Conservation (phyloP, 2,888 invertebrate species). For the Drosophila colorata region DNA sequence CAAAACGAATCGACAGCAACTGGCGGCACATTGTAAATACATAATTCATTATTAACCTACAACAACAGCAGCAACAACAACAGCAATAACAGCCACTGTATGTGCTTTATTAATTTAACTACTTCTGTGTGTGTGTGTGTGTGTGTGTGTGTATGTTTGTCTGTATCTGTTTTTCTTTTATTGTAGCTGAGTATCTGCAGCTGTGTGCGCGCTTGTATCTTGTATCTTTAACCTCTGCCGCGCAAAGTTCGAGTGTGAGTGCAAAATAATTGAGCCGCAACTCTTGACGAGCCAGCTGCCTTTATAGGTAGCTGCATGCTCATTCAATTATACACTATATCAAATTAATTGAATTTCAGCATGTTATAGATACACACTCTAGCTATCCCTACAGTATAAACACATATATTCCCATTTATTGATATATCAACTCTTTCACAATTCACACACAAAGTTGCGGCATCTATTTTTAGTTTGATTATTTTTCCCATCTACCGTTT, state of each 20-base stretch:
- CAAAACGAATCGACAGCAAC: constrained; percentile 30
- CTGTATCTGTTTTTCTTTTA: neutral
- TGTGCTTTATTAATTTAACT: constrained; percentile 58
- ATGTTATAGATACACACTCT: constrained; percentile 13
- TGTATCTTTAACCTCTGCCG: constrained; percentile 70
- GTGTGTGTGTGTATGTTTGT: constrained; percentile 5
- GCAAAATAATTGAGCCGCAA: constrained; percentile 76
- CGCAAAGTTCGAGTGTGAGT: constrained; percentile 75
- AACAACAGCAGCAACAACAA: constrained; percentile 9
- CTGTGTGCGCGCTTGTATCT: constrained; percentile 45
- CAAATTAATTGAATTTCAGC: constrained; percentile 55
- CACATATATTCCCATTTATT: constrained; percentile 9
- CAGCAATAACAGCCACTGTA: constrained; percentile 12
- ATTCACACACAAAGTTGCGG: constrained; percentile 12
- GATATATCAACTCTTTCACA: constrained; percentile 2
- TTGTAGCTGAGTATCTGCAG: constrained; percentile 1
- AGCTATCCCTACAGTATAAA: no score
- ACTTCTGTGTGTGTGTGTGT: constrained; percentile 7
- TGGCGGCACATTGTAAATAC: constrained; percentile 40
- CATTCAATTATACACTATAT: constrained; percentile 54
- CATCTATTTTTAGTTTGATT: constrained; percentile 42
- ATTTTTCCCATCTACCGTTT: constrained; percentile 4
- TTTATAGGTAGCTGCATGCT: constrained; percentile 33
- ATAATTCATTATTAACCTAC: constrained; percentile 43
- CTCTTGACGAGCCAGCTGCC: constrained; percentile 20